These are phyloP conservation scores for Atractosteus spatula DNA, from an alignment of 2,113 vertebrate species.

Conservation along the genomic window DNA sequence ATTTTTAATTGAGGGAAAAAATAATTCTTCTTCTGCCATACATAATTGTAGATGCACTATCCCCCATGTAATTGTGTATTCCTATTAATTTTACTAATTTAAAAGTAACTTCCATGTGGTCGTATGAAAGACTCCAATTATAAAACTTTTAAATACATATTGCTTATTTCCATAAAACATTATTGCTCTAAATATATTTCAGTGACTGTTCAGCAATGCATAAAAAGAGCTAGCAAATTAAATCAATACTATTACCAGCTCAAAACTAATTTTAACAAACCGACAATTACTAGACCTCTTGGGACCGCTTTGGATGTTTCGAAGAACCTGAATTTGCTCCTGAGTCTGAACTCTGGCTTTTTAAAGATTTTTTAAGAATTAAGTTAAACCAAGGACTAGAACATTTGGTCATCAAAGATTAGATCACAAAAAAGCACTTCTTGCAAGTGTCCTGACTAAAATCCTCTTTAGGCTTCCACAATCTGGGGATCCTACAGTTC, in stretches of 20 bases:
- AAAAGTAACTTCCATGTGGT: slow-evolving; percentile 71
- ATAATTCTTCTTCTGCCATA: slow-evolving; percentile 62
- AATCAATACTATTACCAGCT: slow-evolving; percentile 46
- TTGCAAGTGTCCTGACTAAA: no score
- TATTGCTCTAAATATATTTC: slow-evolving; percentile 63
- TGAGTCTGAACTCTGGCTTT: slow-evolving; percentile 35
- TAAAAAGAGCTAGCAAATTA: slow-evolving; percentile 50
- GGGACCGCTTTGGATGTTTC: slow-evolving; percentile 37
- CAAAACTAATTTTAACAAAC: slow-evolving; percentile 54
- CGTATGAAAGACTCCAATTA: slow-evolving; percentile 75
- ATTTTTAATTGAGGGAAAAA: slow-evolving; percentile 82
- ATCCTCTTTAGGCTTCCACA: no score
- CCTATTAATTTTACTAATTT: slow-evolving; percentile 74
- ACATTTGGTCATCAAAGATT: no score
- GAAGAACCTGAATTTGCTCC: slow-evolving; percentile 30
- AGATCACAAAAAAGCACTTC: no score
- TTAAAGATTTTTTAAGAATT: slow-evolving; percentile 34
- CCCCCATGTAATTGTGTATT: slow-evolving; percentile 63
- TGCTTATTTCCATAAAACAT: slow-evolving; percentile 77
- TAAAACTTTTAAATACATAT: slow-evolving; percentile 75
- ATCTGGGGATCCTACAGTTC: no score
- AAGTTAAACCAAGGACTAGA: no score
- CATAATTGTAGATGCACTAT: slow-evolving; percentile 60
- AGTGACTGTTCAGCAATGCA: slow-evolving; percentile 66
- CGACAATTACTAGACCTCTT: slow-evolving; percentile 42